Evolutionary conservation across 2,797 vertebrate genomes (phyloP).

Genomic region (Spheniscus humboldti): DNA sequence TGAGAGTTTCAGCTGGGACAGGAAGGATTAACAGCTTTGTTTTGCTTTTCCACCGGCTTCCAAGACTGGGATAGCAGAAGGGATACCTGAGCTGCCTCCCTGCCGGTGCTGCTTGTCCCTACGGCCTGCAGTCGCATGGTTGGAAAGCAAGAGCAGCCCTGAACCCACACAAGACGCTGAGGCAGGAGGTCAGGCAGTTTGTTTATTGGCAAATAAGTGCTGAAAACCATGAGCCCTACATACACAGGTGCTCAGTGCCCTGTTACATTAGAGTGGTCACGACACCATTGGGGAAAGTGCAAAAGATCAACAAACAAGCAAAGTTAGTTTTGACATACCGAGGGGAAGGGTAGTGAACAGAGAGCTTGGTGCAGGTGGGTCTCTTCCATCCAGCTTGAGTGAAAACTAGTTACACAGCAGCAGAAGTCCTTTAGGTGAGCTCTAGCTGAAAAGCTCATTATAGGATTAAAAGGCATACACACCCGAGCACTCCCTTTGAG

Average conservation of each 20-base stretch:
- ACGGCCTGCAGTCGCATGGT: fast-evolving
- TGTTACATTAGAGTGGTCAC: constrained; percentile 47
- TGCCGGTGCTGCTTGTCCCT: background rate
- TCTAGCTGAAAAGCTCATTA: background rate
- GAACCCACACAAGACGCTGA: background rate
- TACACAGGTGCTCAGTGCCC: constrained; percentile 32
- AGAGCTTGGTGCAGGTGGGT: background rate
- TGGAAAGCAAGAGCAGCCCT: background rate
- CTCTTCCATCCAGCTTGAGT: background rate
- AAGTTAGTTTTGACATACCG: background rate
- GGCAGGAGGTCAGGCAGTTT: constrained; percentile 48
- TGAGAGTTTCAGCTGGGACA: background rate
- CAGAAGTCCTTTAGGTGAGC: background rate
- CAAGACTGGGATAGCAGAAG: background rate
- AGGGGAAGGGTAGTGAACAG: background rate
- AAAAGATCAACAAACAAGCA: constrained; percentile 52
- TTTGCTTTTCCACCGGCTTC: background rate
- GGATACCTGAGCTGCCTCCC: background rate
- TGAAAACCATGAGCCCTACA: constrained; percentile 47
- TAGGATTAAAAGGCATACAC: background rate
- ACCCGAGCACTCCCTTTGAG: background rate
- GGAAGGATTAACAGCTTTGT: background rate
- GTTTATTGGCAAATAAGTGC: constrained; percentile 66
- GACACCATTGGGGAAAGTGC: constrained; percentile 1
- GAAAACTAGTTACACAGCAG: background rate